A percentile compares a stretch with the other conserved stretches of the same genome.
Conservation (phyloP, 1,140 invertebrate genomes). For the Trachymyrmex cornetzi region DNA sequence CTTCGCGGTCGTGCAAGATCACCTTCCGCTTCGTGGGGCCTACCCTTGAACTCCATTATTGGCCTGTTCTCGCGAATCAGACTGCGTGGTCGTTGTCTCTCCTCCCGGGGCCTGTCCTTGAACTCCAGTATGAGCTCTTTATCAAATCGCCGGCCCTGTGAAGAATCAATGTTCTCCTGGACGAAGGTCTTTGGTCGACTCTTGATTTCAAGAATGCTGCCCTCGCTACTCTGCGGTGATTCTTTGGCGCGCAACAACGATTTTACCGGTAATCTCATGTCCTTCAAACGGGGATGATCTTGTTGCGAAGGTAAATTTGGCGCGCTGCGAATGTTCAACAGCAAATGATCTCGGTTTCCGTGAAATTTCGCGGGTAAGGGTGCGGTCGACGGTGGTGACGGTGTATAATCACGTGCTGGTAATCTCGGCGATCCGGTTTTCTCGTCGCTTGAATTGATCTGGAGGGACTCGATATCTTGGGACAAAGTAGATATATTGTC, state of each 20-base stretch:
- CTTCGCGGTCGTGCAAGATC: slow-evolving; percentile 77
- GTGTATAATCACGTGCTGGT: slow-evolving; percentile 89
- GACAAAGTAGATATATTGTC: slow-evolving; percentile 88
- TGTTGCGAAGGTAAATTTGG: slow-evolving; percentile 91
- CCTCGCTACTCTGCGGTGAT: slow-evolving; percentile 89
- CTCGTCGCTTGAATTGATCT: slow-evolving; percentile 88
- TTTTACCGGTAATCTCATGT: slow-evolving; percentile 90
- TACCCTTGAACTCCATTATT: slow-evolving; percentile 90
- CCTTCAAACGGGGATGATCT: slow-evolving; percentile 90
- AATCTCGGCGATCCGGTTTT: slow-evolving; percentile 82
- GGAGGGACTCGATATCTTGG: slow-evolving; percentile 89
- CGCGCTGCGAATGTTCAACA: slow-evolving; percentile 92
- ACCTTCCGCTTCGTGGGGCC: slow-evolving; percentile 85
- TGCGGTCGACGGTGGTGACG: slow-evolving; percentile 93
- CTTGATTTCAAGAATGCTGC: slow-evolving; percentile 89
- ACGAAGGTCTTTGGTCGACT: slow-evolving; percentile 86
- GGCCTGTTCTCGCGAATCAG: slow-evolving; percentile 87
- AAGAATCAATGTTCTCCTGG: slow-evolving; percentile 76
- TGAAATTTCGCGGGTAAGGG: slow-evolving; percentile 93
- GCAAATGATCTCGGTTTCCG: slow-evolving; percentile 89
- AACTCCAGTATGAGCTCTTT: slow-evolving; percentile 90
- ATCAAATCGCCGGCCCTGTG: slow-evolving; percentile 84
- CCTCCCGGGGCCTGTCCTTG: slow-evolving; percentile 89
- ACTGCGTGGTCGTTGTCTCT: slow-evolving; percentile 86
- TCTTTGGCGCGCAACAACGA: slow-evolving; percentile 87